These are phyloP conservation scores for Caenorhabditis sp. DNA, from an alignment of 2,888 invertebrate genomes.

Conservation along the genomic window DNA sequence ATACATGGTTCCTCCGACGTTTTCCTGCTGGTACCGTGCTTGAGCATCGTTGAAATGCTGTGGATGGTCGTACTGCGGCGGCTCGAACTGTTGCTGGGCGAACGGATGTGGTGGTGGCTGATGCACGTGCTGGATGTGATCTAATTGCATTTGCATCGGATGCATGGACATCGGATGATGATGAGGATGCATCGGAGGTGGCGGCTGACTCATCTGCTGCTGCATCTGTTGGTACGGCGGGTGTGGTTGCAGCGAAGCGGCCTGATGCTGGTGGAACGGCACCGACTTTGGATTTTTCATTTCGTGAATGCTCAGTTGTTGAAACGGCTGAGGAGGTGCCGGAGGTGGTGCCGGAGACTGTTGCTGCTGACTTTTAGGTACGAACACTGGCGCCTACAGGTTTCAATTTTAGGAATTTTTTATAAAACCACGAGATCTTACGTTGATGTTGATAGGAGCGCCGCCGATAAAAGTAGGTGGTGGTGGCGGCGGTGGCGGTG, in stretches of 20 bases:
- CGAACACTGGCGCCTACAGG: constrained; percentile 44
- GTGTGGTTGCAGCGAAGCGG: background rate
- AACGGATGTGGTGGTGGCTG: too few relatives aligned
- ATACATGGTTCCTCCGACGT: constrained; percentile 63
- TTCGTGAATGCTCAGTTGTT: constrained; percentile 15
- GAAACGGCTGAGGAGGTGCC: background rate
- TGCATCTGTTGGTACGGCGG: constrained; percentile 1
- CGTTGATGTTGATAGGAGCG: constrained; percentile 32
- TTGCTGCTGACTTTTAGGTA: constrained; percentile 53
- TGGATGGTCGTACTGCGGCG: background rate
- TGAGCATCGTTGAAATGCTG: constrained; percentile 2
- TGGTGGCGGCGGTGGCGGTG: too few relatives aligned
- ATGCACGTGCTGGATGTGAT: background rate
- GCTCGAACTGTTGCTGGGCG: background rate
- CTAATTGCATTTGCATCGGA: too few relatives aligned
- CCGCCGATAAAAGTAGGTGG: too few relatives aligned
- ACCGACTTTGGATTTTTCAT: constrained; percentile 24
- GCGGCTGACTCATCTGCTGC: background rate
- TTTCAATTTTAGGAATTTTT: too few relatives aligned
- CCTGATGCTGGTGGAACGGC: background rate
- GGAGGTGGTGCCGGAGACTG: constrained; percentile 12
- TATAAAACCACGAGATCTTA: too few relatives aligned
- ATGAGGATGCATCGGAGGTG: background rate
- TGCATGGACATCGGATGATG: background rate
- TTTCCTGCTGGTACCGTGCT: constrained; percentile 51